phyloP scores from a whole-genome alignment of 35 echinoderm and acorn worm genomes.

The Strongylocentrotus purpuratus region DNA sequence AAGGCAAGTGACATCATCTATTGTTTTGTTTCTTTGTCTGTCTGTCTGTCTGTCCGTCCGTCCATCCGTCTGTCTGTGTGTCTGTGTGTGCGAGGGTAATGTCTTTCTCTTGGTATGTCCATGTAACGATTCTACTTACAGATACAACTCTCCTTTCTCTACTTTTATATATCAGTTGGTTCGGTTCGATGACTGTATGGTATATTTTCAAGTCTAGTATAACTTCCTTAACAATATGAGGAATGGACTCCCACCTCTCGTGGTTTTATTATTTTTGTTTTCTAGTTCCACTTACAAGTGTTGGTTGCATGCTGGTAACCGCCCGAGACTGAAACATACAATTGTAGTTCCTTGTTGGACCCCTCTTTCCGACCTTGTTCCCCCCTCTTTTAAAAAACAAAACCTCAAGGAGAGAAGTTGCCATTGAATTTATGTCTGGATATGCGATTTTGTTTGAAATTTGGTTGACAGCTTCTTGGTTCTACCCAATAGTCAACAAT shows the following conservation, averaged over 20 bases:
- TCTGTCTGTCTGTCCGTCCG: conserved; percentile 2
- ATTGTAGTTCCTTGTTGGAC: not conserved
- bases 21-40: conserved; percentile 29
- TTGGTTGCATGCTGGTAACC: conserved; percentile 1
- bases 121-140: not conserved
- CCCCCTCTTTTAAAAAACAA: not conserved
- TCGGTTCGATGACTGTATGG: not conserved
- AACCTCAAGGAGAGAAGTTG: not conserved
- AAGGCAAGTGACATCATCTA: conserved; percentile 88
- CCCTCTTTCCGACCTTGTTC: not conserved
- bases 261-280: not conserved
- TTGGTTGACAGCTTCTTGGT: too few species aligned
- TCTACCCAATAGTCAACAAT: too few species aligned
- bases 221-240: not conserved
- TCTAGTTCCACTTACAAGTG: not conserved
- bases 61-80: not conserved
- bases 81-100: not conserved
- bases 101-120: conserved; percentile 17
- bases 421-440: not conserved
- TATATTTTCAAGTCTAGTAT: not conserved
- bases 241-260: not conserved
- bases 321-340: not conserved
- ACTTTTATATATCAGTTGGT: not conserved
- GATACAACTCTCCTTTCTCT: not conserved
- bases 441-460: too few species aligned